These are phyloP conservation scores for Drosophila colorata DNA, from an alignment of 2,888 invertebrate genomes.

Conservation along the genomic window DNA sequence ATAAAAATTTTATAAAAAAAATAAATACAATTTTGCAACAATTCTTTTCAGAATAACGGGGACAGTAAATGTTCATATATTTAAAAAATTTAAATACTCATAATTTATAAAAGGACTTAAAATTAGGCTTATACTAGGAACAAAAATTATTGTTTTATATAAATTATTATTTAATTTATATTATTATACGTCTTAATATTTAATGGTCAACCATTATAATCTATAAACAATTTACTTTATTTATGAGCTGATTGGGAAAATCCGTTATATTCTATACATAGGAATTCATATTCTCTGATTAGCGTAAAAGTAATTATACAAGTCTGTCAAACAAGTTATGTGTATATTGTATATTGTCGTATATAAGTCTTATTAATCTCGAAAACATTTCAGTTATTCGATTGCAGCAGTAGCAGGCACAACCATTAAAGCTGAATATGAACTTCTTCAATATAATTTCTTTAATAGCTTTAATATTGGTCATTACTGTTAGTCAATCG, in stretches of 20 bases:
- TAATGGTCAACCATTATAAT: too few species aligned
- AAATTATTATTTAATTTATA: too few species aligned
- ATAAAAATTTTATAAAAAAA: too few species aligned
- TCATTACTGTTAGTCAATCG: background rate
- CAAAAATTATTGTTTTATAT: too few species aligned
- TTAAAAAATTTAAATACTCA: too few species aligned
- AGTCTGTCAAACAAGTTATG: background rate
- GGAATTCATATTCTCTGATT: background rate
- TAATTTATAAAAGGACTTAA: too few species aligned
- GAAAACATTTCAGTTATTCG: background rate
- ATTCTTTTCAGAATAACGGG: too few species aligned
- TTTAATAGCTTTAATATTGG: conserved; percentile 8
- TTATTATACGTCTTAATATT: too few species aligned
- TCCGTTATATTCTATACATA: background rate
- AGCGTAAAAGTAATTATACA: background rate
- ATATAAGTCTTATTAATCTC: background rate
- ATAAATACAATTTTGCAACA: too few species aligned
- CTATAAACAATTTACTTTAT: too few species aligned
- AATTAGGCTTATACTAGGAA: too few species aligned
- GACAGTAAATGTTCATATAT: too few species aligned
- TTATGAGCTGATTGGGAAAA: conserved; percentile 2
- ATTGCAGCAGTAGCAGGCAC: background rate
- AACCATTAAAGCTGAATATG: background rate
- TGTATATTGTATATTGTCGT: background rate
- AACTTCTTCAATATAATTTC: background rate